These are phyloP conservation scores for Gallinago undulata DNA, from an alignment of 2,113 vertebrate species.

Conservation along the genomic window DNA sequence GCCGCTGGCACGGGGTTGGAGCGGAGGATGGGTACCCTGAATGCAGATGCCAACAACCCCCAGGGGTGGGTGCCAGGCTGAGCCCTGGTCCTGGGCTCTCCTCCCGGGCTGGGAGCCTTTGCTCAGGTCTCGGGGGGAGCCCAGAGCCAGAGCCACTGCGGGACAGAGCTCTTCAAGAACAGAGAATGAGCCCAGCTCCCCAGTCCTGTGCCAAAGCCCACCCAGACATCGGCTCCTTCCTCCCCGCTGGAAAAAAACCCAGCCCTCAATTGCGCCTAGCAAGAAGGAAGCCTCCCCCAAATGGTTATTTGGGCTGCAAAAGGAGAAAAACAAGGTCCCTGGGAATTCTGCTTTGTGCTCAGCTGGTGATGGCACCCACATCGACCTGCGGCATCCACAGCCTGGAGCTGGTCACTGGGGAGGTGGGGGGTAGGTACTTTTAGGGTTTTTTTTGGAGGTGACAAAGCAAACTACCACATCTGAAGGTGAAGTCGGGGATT, in stretches of 20 bases:
- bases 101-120: not conserved
- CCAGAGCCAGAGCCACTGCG: not conserved
- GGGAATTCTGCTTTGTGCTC: not conserved
- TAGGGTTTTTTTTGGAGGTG: not conserved
- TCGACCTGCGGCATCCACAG: rapidly evolving
- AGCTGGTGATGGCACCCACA: not conserved
- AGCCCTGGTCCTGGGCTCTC: not conserved
- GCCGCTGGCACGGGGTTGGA: not conserved
- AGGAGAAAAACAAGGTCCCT: not conserved
- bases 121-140: not conserved
- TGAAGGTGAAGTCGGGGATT: not conserved
- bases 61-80: not conserved
- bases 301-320: not conserved
- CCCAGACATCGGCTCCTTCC: not conserved
- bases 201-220: not conserved
- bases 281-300: rapidly evolving
- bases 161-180: not conserved
- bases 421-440: not conserved
- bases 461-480: not conserved
- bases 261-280: not conserved
- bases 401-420: rapidly evolving
- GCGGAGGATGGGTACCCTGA: not conserved
- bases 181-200: not conserved
- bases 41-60: not conserved
- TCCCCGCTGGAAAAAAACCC: not conserved